phyloP scores from a whole-genome alignment of 2,113 vertebrate genomes.

The Manacus vitellinus region DNA sequence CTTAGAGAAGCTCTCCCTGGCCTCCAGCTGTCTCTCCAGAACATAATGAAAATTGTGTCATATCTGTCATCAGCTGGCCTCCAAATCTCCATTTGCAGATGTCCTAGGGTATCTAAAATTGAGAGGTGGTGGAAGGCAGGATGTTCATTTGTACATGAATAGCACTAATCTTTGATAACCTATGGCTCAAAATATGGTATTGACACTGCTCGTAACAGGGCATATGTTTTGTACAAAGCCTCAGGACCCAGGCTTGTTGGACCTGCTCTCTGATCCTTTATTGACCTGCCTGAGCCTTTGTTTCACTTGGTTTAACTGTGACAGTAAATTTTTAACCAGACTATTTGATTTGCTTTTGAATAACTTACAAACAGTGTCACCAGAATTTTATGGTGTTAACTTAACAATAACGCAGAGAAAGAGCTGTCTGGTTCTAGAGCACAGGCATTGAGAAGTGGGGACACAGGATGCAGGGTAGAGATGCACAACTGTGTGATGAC shows the following conservation, averaged over 20 bases:
- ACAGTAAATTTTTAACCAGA: background rate
- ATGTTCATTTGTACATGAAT: background rate
- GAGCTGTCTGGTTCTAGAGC: background rate
- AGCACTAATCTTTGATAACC: fast-evolving
- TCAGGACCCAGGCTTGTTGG: background rate
- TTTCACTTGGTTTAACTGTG: background rate
- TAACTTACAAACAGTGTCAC: background rate
- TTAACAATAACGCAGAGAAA: background rate
- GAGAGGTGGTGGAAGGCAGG: background rate
- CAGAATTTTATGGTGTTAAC: background rate
- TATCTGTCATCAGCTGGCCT: background rate
- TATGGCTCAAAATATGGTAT: background rate
- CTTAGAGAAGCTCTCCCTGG: background rate
- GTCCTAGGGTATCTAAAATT: background rate
- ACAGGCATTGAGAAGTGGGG: background rate
- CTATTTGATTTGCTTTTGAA: background rate
- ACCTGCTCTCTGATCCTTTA: background rate
- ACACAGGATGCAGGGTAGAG: background rate
- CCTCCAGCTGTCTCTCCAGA: background rate
- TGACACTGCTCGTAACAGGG: background rate
- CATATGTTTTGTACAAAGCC: background rate
- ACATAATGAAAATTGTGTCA: background rate
- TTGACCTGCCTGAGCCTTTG: background rate
- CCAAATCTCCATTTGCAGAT: background rate
- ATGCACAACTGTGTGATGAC: background rate